phyloP scores from a whole-genome alignment of 64 coral and sea anemone species.

The Porites lutea region DNA sequence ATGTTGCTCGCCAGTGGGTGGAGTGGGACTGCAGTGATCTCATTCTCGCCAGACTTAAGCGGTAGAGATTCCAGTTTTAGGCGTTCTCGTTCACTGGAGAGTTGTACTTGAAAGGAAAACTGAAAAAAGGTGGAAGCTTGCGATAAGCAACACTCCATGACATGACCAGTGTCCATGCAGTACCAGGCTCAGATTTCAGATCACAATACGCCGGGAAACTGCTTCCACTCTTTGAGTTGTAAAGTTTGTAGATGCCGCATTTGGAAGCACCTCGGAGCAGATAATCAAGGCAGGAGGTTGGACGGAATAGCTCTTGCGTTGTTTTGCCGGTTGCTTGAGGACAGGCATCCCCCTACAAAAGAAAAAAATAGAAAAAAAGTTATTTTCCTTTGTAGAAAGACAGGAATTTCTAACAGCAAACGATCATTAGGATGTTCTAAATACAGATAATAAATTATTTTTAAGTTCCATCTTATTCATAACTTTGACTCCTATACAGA shows the following conservation, averaged over 20 bases:
- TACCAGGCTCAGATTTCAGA: constrained; percentile 63
- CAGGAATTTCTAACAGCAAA: no score
- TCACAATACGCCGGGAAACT: constrained; percentile 56
- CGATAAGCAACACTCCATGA: constrained; percentile 21
- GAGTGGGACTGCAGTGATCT: constrained; percentile 19
- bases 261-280: background rate
- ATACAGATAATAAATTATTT: no score
- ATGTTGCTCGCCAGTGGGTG: constrained; percentile 54
- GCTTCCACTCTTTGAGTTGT: background rate
- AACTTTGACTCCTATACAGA: no score
- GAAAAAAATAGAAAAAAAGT: background rate
- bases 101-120: background rate
- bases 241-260: constrained; percentile 48
- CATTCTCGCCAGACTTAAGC: constrained; percentile 25
- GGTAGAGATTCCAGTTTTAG: constrained; percentile 40
- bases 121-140: background rate
- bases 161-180: constrained; percentile 52
- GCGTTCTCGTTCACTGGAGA: constrained; percentile 56
- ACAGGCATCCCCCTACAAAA: constrained; percentile 14
- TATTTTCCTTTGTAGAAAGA: no score
- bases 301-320: background rate
- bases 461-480: no score
- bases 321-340: background rate
- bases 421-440: no score
- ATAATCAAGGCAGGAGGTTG: constrained; percentile 44